phyloP scores from a whole-genome alignment of 2,888 invertebrate genomes.

The Drosophila stalkeri region DNA sequence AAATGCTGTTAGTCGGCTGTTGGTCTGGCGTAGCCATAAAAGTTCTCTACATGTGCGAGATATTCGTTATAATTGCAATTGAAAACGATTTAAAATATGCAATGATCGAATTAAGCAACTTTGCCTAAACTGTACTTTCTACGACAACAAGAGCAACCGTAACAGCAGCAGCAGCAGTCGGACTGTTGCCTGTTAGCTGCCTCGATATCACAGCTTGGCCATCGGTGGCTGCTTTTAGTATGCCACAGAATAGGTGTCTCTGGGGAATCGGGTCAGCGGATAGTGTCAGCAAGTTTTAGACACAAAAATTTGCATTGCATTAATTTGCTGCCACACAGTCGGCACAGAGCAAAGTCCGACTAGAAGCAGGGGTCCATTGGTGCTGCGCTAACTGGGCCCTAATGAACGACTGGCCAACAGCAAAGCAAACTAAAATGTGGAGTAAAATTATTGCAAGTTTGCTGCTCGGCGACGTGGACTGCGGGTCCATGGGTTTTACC shows the following conservation, averaged over 20 bases:
- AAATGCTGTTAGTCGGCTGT: conserved; percentile 36
- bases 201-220: conserved; percentile 31
- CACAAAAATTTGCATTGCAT: conserved; percentile 70
- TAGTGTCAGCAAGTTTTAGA: conserved; percentile 67
- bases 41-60: conserved; percentile 35
- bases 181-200: conserved; percentile 20
- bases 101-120: conserved; percentile 19
- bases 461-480: not conserved
- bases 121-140: conserved; percentile 19
- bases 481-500: conserved; percentile 28
- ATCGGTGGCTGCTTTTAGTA: conserved; percentile 45
- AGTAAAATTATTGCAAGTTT: conserved; percentile 37
- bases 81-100: conserved; percentile 10
- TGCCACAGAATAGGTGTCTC: conserved; percentile 59
- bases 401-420: conserved; percentile 45
- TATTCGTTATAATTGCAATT: conserved; percentile 10
- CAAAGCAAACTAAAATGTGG: conserved; percentile 43
- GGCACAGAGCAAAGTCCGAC: conserved; percentile 1
- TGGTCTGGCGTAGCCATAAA: conserved; percentile 15
- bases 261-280: conserved; percentile 79
- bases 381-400: conserved; percentile 29
- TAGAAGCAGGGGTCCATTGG: conserved; percentile 7
- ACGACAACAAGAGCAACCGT: not conserved
- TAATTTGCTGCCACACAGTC: conserved; percentile 43
- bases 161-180: not conserved